These are phyloP conservation scores for Synchiropus splendidus DNA, from an alignment of 2,113 vertebrate species.

Conservation along the genomic window DNA sequence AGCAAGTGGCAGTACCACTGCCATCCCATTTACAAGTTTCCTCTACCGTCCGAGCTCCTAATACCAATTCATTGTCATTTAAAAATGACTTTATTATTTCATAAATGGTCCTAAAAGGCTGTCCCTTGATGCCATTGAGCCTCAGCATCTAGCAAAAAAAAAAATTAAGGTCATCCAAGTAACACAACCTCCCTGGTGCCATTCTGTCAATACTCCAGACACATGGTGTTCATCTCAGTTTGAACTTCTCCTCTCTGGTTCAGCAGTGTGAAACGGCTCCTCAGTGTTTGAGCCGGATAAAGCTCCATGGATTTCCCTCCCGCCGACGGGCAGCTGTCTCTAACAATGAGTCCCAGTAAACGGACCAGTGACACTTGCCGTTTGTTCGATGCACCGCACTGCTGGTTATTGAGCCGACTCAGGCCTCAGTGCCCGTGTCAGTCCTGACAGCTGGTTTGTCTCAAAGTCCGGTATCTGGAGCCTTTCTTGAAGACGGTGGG, in stretches of 20 bases:
- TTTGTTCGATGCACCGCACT: constrained; percentile 34
- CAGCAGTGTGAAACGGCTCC: constrained; percentile 58
- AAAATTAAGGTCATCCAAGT: too few species aligned
- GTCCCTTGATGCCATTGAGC: too few species aligned
- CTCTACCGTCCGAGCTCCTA: too few species aligned
- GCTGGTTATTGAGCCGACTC: constrained; percentile 26
- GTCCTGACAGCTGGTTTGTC: constrained; percentile 9
- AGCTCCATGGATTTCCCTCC: constrained; percentile 55
- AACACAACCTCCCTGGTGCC: neutral
- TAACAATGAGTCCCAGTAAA: constrained; percentile 36
- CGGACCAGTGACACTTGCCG: constrained; percentile 46
- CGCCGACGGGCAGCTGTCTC: constrained; percentile 40
- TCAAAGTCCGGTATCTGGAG: too few species aligned
- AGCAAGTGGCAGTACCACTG: too few species aligned
- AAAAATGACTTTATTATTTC: too few species aligned
- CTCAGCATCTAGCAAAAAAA: too few species aligned
- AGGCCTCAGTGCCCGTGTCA: constrained; percentile 19
- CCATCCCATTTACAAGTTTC: too few species aligned
- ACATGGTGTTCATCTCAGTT: constrained; percentile 16
- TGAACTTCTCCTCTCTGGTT: constrained; percentile 43
- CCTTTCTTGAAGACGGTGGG: neutral
- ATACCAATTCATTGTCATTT: too few species aligned
- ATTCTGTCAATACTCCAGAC: constrained; percentile 20
- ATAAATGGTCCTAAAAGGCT: too few species aligned
- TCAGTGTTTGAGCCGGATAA: constrained; percentile 26